Evolutionary conservation across 1,140 invertebrate genomes (phyloP).

Genomic region (Telenomus remus): DNA sequence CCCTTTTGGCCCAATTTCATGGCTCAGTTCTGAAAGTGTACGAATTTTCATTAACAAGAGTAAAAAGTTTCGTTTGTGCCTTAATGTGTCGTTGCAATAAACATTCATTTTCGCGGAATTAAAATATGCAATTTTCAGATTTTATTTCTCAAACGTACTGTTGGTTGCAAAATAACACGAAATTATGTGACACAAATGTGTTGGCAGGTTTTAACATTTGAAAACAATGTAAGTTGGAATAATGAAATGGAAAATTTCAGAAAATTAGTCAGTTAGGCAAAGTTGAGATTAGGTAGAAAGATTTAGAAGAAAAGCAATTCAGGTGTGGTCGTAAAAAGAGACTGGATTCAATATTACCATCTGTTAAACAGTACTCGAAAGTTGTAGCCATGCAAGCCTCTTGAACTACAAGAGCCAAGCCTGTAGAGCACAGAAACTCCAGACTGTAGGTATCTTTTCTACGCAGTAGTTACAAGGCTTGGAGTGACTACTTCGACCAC

Average conservation of each 20-base stretch:
- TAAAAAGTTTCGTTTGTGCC: conserved; percentile 5
- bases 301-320: background rate
- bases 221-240: background rate
- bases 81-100: conserved; percentile 28
- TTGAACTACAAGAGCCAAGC: conserved; percentile 48
- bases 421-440: conserved; percentile 41
- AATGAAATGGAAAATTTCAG: too few species aligned
- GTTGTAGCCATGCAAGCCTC: conserved; percentile 48
- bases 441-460: conserved; percentile 41
- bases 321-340: background rate
- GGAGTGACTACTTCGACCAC: conserved; percentile 52
- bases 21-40: too few species aligned
- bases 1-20: too few species aligned
- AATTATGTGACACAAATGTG: background rate
- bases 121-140: conserved; percentile 46
- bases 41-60: background rate
- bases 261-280: too few species aligned
- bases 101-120: conserved; percentile 42
- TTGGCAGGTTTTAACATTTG: too few species aligned
- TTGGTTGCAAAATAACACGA: background rate
- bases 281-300: too few species aligned
- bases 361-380: conserved; percentile 55
- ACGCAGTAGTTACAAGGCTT: conserved; percentile 42
- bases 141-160: conserved; percentile 16
- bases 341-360: conserved; percentile 45